A percentile compares a stretch with the other conserved stretches of the same genome.
Evolutionary conservation across 2,888 invertebrate species (phyloP).

Genomic region (Gibbula magus): DNA sequence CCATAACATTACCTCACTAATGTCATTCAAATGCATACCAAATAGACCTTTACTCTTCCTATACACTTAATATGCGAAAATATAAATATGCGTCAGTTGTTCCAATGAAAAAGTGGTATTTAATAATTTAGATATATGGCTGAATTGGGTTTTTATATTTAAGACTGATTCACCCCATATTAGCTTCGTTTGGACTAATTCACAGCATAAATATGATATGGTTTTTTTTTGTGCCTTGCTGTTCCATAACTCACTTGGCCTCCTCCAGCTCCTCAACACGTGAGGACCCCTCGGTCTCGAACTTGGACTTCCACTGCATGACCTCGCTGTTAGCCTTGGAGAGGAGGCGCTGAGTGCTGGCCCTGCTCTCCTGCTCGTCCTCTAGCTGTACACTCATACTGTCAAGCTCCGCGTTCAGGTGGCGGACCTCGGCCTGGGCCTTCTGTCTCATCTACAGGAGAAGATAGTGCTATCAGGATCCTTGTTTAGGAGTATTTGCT

Average conservation of each 20-base stretch:
- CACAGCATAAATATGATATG: no score
- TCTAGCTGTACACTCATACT: constrained; percentile 99
- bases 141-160: no score
- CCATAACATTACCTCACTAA: no score
- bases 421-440: constrained; percentile 89
- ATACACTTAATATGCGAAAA: no score
- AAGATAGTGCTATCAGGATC: not conserved
- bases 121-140: no score
- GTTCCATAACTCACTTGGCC: constrained; percentile 59
- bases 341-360: constrained; percentile 98
- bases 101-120: no score
- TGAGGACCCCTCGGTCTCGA: constrained; percentile 89
- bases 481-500: not conserved
- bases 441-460: constrained; percentile 65
- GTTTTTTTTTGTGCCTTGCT: not conserved
- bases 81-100: no score
- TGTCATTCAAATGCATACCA: no score
- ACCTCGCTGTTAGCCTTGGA: constrained; percentile 98
- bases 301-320: constrained; percentile 98
- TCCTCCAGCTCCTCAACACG: constrained; percentile 77
- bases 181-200: no score
- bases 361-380: constrained; percentile 99
- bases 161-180: no score
- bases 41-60: no score
- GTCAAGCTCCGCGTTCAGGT: constrained; percentile 98